Conservation (phyloP, 2,797 vertebrate species). For the Echiichthys vipera region DNA sequence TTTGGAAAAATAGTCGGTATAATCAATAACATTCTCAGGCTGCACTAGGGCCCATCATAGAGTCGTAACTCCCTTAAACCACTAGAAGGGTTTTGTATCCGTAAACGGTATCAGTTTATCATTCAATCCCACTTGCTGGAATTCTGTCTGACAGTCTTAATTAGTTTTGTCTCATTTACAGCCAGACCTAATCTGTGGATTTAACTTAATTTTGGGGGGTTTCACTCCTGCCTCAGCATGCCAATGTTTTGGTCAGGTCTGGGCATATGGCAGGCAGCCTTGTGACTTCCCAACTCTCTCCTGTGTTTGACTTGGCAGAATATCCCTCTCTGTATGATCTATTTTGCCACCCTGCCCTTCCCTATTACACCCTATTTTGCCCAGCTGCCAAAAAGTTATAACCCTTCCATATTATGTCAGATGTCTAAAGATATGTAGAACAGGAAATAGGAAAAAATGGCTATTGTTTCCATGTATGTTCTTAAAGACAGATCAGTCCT, state of each 20-base stretch:
- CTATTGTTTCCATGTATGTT: neutral
- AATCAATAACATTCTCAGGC: too few relatives aligned
- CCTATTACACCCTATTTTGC: conserved; percentile 18
- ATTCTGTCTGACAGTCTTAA: conserved; percentile 12
- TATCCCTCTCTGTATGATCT: conserved; percentile 34
- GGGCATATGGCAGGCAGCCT: conserved; percentile 36
- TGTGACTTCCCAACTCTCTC: conserved; percentile 24
- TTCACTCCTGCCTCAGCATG: conserved; percentile 57
- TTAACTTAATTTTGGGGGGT: conserved; percentile 35
- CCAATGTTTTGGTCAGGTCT: conserved; percentile 45
- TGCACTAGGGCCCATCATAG: too few relatives aligned
- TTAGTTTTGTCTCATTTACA: conserved; percentile 46
- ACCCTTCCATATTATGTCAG: too few relatives aligned
- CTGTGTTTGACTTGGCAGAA: conserved; percentile 49
- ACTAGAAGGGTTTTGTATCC: too few relatives aligned
- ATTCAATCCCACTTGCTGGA: conserved; percentile 21
- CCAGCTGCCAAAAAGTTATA: neutral
- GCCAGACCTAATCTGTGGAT: conserved; percentile 43
- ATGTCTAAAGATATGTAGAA: conserved; percentile 13
- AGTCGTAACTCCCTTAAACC: too few relatives aligned
- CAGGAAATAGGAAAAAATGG: neutral
- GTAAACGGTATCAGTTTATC: conserved; percentile 1
- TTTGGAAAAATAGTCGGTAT: too few relatives aligned
- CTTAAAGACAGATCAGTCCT: neutral
- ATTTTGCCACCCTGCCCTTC: conserved; percentile 38